These are phyloP conservation scores for Peromyscus leucopus DNA, from an alignment of 2,113 vertebrate species.

Conservation along the genomic window DNA sequence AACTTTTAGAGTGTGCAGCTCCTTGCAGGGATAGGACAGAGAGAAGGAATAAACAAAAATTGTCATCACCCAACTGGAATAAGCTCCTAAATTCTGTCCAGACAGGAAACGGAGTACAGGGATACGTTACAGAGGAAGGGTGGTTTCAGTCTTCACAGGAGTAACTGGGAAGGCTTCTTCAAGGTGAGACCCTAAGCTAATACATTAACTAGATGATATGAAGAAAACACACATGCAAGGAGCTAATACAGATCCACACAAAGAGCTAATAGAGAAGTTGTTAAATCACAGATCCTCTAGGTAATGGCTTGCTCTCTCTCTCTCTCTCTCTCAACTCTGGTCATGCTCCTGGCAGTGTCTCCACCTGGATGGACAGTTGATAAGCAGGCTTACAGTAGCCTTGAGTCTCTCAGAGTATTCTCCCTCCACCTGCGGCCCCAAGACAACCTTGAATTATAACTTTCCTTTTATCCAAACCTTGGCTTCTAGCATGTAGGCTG, in stretches of 20 bases:
- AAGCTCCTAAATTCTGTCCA: neutral
- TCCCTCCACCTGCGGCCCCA: neutral
- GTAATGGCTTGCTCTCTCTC: neutral
- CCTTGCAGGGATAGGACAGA: neutral
- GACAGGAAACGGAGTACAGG: neutral
- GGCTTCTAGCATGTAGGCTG: no score
- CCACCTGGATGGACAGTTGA: neutral
- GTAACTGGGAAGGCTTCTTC: neutral
- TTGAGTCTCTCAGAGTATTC: neutral
- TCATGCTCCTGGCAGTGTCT: neutral
- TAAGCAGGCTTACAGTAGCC: neutral
- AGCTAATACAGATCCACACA: neutral
- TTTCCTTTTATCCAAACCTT: neutral
- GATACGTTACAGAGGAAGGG: neutral
- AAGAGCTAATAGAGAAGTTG: neutral
- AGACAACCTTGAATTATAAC: neutral
- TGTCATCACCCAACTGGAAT: neutral
- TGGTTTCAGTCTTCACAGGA: neutral
- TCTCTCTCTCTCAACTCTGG: neutral
- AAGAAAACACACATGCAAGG: neutral
- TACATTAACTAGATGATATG: neutral
- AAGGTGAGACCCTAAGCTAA: neutral
- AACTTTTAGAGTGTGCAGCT: neutral
- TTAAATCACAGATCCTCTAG: neutral
- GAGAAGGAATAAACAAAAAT: conserved; percentile 12